Evolutionary conservation across 92 coral and sea anemone genomes (phyloP).

Genomic region (Zoanthus gigantus): DNA sequence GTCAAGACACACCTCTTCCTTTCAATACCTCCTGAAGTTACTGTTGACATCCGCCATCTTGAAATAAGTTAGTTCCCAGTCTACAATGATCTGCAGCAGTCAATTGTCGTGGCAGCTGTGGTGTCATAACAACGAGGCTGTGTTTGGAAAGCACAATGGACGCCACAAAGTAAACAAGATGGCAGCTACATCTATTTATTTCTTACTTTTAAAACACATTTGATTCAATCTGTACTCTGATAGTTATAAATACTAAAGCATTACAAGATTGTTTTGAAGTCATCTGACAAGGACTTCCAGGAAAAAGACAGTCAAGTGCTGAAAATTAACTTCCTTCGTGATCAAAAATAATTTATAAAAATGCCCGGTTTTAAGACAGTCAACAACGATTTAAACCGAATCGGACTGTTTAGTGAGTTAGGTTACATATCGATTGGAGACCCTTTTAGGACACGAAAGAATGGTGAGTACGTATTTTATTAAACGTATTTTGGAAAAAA

Average conservation of each 20-base stretch:
- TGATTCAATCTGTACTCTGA: not conserved
- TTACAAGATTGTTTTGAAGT: not conserved
- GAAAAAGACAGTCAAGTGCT: constrained; percentile 1
- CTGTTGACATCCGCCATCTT: constrained; percentile 80
- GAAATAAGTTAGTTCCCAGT: constrained; percentile 41
- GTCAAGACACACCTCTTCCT: constrained; percentile 52
- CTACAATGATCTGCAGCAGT: constrained; percentile 34
- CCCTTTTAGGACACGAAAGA: constrained; percentile 75
- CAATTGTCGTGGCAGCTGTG: constrained; percentile 57
- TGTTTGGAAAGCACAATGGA: not conserved
- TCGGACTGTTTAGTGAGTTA: constrained; percentile 93
- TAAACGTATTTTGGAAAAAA: not conserved
- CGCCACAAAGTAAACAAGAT: not conserved
- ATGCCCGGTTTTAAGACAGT: constrained; percentile 55
- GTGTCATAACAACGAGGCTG: constrained; percentile 28
- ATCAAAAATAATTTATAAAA: not conserved
- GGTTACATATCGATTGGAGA: constrained; percentile 98
- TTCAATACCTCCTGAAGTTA: not conserved
- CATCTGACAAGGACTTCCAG: not conserved
- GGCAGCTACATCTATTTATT: not conserved
- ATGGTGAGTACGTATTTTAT: constrained; percentile 65
- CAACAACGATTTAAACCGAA: constrained; percentile 92
- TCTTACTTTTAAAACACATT: not conserved
- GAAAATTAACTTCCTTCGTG: not conserved
- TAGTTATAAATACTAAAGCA: not conserved